phyloP scores from a whole-genome alignment of 2,797 vertebrate genomes.

The Gymnoscopelus microlampas region DNA sequence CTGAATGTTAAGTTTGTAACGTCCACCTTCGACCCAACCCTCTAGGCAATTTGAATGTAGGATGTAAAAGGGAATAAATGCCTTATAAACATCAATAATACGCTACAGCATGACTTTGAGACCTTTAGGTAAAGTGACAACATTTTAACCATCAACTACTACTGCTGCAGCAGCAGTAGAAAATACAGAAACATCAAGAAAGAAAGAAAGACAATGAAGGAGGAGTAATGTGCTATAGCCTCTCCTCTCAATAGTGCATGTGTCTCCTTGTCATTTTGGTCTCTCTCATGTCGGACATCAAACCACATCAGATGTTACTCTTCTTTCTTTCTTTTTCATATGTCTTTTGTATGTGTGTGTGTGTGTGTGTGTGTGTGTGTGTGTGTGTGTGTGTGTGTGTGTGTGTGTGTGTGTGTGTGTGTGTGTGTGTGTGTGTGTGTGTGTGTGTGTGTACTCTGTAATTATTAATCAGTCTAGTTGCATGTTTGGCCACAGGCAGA shows the following conservation, averaged over 20 bases:
- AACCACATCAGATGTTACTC: conserved; percentile 78
- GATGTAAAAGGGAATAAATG: too few relatives aligned
- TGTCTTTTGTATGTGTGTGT: conserved; percentile 22
- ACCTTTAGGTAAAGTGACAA: too few relatives aligned
- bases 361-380: conserved; percentile 77
- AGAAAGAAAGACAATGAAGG: conserved; percentile 61
- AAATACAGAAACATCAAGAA: conserved; percentile 27
- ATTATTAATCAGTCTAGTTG: conserved; percentile 85
- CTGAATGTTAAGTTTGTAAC: too few relatives aligned
- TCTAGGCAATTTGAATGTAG: too few relatives aligned
- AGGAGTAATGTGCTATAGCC: conserved; percentile 71
- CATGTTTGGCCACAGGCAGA: conserved; percentile 77
- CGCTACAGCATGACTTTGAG: too few relatives aligned
- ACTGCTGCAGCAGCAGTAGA: too few relatives aligned
- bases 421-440: too few relatives aligned
- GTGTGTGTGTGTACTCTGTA: conserved; percentile 80
- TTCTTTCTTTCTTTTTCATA: conserved; percentile 49
- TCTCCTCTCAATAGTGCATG: conserved; percentile 67
- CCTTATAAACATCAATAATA: too few relatives aligned
- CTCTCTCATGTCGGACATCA: conserved; percentile 85
- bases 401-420: too few relatives aligned
- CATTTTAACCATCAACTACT: too few relatives aligned
- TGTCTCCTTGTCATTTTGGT: conserved; percentile 86
- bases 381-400: not conserved
- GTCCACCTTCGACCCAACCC: too few relatives aligned